Conservation (phyloP, 2,113 vertebrate genomes). For the Chaenogobius annularis region DNA sequence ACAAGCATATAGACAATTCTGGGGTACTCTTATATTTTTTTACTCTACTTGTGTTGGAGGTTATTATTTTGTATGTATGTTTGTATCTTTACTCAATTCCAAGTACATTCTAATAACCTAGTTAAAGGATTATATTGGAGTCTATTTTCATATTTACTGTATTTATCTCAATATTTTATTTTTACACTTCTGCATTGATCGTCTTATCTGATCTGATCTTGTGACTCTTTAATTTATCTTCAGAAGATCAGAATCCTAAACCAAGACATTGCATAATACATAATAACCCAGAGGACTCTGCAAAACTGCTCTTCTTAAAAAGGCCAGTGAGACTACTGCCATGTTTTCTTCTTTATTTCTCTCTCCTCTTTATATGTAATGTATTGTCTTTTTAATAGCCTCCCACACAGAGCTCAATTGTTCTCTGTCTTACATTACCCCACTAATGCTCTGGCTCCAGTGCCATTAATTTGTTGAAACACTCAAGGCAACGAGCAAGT, state of each 20-base stretch:
- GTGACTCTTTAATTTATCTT: background rate
- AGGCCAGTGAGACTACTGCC: background rate
- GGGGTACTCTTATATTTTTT: too few species aligned
- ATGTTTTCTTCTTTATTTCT: background rate
- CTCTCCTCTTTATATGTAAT: constrained; percentile 24
- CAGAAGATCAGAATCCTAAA: background rate
- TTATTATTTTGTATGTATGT: too few species aligned
- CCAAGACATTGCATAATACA: background rate
- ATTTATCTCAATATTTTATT: too few species aligned
- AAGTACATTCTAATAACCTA: too few species aligned
- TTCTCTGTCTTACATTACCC: constrained; percentile 60
- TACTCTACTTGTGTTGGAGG: too few species aligned
- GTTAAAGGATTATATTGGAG: too few species aligned
- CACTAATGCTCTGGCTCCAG: constrained; percentile 65
- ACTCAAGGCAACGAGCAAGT: constrained; percentile 55
- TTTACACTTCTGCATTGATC: too few species aligned
- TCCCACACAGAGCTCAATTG: constrained; percentile 33
- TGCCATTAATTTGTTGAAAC: constrained; percentile 68
- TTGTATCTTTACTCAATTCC: too few species aligned
- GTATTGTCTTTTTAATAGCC: constrained; percentile 33
- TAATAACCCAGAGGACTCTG: background rate
- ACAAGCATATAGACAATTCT: too few species aligned
- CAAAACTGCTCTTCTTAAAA: background rate
- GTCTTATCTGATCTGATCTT: too few species aligned
- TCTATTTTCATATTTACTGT: too few species aligned